Percentiles rank a stretch among this genome's conserved stretches.
These are phyloP conservation scores for Rhopalosiphum nymphaeae DNA, from an alignment of 2,888 invertebrate species.

Conservation along the genomic window DNA sequence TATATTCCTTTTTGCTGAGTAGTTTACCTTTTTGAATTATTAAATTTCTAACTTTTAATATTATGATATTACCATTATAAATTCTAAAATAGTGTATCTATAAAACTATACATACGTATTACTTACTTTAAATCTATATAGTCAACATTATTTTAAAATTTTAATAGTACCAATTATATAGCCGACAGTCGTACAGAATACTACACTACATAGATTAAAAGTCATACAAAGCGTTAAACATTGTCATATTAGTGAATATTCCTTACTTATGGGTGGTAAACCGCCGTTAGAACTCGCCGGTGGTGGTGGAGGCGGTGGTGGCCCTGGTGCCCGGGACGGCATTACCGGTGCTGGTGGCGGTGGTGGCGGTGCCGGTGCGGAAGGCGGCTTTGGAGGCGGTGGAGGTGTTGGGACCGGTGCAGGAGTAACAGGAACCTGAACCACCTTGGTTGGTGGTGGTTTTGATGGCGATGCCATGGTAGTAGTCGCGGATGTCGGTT, in stretches of 20 bases:
- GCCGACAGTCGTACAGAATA: too few relatives aligned
- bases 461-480: conserved; percentile 33
- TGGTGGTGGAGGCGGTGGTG: conserved; percentile 63
- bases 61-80: neutral
- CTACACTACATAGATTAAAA: neutral
- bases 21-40: neutral
- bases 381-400: conserved; percentile 30
- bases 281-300: conserved; percentile 16
- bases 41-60: neutral
- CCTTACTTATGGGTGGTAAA: conserved; percentile 45
- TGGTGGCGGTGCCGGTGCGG: conserved; percentile 53
- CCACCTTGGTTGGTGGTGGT: neutral
- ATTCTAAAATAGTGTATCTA: neutral
- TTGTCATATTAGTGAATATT: neutral
- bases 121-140: neutral
- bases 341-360: conserved; percentile 62
- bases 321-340: conserved; percentile 66
- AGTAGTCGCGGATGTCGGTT: neutral
- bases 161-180: neutral
- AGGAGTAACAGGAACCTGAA: neutral
- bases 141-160: neutral
- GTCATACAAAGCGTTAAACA: neutral
- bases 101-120: neutral
- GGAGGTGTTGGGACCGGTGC: conserved; percentile 58
- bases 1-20: neutral